These are phyloP conservation scores for Petaurus breviceps DNA, from an alignment of 2,113 vertebrate genomes.

Conservation along the genomic window DNA sequence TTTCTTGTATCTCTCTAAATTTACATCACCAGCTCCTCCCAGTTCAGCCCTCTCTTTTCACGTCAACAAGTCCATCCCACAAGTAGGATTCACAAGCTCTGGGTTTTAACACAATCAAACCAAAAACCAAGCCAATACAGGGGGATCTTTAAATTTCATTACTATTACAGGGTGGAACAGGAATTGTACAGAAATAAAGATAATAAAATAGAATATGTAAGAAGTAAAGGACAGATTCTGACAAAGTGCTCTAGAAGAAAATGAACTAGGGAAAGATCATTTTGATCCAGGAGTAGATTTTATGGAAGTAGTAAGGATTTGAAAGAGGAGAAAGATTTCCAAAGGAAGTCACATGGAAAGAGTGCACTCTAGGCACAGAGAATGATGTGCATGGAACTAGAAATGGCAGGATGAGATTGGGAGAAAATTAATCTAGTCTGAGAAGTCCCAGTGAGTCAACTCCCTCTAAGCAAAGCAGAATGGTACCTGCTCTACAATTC, in stretches of 20 bases:
- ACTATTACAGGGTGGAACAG: too few species aligned
- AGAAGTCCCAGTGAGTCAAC: not conserved
- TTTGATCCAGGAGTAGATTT: not conserved
- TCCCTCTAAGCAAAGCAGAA: not conserved
- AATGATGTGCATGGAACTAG: not conserved
- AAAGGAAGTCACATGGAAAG: not conserved
- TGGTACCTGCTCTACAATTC: not conserved
- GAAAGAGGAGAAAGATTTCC: not conserved
- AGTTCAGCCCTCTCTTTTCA: too few species aligned
- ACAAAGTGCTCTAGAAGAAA: not conserved
- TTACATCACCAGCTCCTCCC: too few species aligned
- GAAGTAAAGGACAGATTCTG: not conserved
- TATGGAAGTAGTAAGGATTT: not conserved
- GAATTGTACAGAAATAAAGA: not conserved
- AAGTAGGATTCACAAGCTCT: too few species aligned
- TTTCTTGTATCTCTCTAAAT: too few species aligned
- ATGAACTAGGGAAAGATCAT: not conserved
- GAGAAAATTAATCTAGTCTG: not conserved
- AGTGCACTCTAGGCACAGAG: not conserved
- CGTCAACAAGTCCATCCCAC: too few species aligned
- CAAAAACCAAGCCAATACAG: too few species aligned
- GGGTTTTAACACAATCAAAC: too few species aligned
- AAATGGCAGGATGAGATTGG: not conserved
- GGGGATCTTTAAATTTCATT: too few species aligned
- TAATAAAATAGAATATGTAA: not conserved